phyloP scores from a whole-genome alignment of 92 coral and sea anemone species.

The Pocillopora grandis region DNA sequence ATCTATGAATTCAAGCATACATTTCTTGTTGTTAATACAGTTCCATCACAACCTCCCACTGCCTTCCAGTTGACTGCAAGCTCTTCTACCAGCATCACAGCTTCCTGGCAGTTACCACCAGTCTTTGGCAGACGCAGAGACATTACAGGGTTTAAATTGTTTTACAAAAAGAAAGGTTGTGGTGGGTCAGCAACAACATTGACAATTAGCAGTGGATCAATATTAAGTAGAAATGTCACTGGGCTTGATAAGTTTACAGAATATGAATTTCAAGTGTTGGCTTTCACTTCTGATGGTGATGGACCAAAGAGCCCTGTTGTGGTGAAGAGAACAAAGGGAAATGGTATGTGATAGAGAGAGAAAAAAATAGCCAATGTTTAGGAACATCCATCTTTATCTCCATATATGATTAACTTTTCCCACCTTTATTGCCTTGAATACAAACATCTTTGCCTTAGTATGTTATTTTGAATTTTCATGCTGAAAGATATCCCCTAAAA shows the following conservation, averaged over 20 bases:
- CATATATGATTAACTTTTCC: no score
- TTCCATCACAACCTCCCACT: background rate
- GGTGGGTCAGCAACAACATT: background rate
- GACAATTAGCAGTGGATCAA: background rate
- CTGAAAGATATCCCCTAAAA: no score
- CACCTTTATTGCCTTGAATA: no score
- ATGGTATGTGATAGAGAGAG: background rate
- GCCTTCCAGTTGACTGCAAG: background rate
- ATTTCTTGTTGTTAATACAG: background rate
- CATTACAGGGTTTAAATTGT: background rate
- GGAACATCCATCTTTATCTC: no score
- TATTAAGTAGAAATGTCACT: background rate
- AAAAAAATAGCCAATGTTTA: no score
- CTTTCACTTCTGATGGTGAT: background rate
- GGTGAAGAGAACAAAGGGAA: background rate
- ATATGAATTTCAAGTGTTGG: constrained; percentile 5
- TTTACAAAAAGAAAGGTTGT: background rate
- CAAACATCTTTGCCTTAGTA: no score
- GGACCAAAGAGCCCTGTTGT: background rate
- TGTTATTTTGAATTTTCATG: no score
- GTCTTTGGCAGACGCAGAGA: background rate
- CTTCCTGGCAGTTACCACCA: background rate
- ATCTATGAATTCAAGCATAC: background rate
- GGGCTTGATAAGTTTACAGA: background rate
- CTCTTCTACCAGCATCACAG: background rate